These are phyloP conservation scores for Psophia crepitans DNA, from an alignment of 2,113 vertebrate species.

Conservation along the genomic window DNA sequence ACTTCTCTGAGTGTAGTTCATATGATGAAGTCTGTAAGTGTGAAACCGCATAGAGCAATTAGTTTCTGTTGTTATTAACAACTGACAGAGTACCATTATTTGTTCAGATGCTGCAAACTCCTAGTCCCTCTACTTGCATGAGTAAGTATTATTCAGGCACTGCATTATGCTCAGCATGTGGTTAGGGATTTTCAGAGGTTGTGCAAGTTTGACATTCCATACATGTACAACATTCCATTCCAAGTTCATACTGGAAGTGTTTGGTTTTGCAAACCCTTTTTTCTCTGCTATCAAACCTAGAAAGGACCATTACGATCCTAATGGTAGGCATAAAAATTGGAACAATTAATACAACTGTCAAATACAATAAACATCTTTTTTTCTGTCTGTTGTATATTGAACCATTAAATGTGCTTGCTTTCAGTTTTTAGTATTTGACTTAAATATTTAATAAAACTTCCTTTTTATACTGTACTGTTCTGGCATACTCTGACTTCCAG, in stretches of 20 bases:
- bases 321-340: background rate
- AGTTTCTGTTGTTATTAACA: background rate
- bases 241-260: background rate
- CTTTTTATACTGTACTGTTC: background rate
- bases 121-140: background rate
- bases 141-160: background rate
- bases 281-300: background rate
- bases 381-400: background rate
- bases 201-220: background rate
- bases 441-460: background rate
- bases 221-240: background rate
- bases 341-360: background rate
- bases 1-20: background rate
- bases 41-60: background rate
- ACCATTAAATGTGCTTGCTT: background rate
- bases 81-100: background rate
- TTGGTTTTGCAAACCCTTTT: background rate
- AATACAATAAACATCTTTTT: background rate
- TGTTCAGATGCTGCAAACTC: background rate
- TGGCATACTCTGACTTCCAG: background rate
- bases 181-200: background rate
- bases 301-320: background rate
- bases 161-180: background rate
- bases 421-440: background rate
- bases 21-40: background rate